Evolutionary conservation across 2,888 invertebrate genomes (phyloP), one percentile per base, ranked within the genome.

Genomic region (Dinocampus coccinellae): DNA sequence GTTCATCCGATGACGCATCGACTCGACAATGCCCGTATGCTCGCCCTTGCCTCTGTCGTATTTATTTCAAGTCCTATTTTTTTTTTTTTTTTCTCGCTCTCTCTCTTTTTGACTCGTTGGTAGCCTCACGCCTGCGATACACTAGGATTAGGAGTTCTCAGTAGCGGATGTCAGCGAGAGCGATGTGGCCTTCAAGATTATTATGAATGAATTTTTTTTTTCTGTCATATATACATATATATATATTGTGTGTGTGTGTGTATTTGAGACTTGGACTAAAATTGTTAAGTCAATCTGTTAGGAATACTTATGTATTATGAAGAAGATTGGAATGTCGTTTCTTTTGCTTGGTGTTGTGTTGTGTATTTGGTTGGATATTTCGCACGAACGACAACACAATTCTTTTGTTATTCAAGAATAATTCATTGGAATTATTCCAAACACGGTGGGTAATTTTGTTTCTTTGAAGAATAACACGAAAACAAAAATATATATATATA

Each of bases 191-290:
- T 73, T 73, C 60, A 62, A 66, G 69, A 69, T 65, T 68, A 77
- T 81, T 80, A 82, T 83, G 82, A 83, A 83, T 83, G 83, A 82
- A 82, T 82, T 81, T 82, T 82, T 78, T 63, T 29, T 33, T 11
- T n/a, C n/a, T n/a, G n/a, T n/a, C n/a, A n/a, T n/a, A n/a, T n/a
- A n/a, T n/a, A n/a, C n/a, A n/a, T n/a, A n/a, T n/a, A n/a, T n/a
- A 3, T 62, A 16, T 16, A 9, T 47, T 13, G 11, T 26, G 2
- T 7, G 9, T 26, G 16, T 33, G 10, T n/a, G 20, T n/a, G 29
- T 29, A 7, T 29, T 29, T 29, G 29, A 3, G 7, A 16, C 16
- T 3, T 2, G 9, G 3, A 47, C 13, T n/a, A 0, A 39, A 39
- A n/a, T n/a, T n/a, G 39, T 39, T 3, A 39, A 39, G n/a, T 39